Base-by-base conservation (phyloP, 53 echinoderm and acorn worm species). In the Pentamera pediparva region DNA sequence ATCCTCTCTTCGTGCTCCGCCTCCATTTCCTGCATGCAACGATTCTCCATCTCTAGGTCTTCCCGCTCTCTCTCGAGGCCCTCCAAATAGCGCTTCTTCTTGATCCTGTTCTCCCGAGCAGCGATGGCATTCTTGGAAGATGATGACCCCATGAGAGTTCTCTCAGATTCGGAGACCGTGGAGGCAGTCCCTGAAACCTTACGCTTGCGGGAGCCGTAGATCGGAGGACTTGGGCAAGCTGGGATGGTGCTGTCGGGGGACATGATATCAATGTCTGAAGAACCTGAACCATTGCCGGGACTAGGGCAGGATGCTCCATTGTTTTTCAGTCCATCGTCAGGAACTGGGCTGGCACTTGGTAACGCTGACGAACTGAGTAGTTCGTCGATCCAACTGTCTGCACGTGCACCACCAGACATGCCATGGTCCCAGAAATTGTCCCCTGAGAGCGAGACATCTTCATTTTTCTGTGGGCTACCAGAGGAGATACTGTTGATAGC, bases 71-170 rank as follows among this genome's bases (percentile, higher is more conserved):
- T 82, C 55, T 89, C 79, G 17, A 92, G 74, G 18, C 43, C 73
- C 35, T 82, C 83, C 3, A 85, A 20, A 58, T 82, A 85, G 9
- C 11, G 15, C 58, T 92, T 92, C 74, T 92, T 92, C 72, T 83
- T 92, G 54, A 69, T 79, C 45, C 92, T 76, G 57, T 92, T 92
- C 48, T 92, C 92, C 5, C 88, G 71, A 30, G 92, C 92, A 49
- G 89, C 89, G 4, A 92, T 51, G 17, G 92, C 92, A 76, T 92
- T 92, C 69, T 86, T 92, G 22, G 50, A 26, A 45, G 34, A 73
- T 15, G 58, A 34, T 67, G 55, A 39, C 4, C n/a, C 33, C 5
- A 15, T 29, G 6, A 6, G 19, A 8, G 29, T 39, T 32, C 28
- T 50, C 33, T 22, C 4, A 29, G 7, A 20, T 45, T 63, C 47